These are phyloP conservation scores for Willowsia nigromaculata DNA, from an alignment of 2,888 invertebrate genomes.

Conservation along the genomic window DNA sequence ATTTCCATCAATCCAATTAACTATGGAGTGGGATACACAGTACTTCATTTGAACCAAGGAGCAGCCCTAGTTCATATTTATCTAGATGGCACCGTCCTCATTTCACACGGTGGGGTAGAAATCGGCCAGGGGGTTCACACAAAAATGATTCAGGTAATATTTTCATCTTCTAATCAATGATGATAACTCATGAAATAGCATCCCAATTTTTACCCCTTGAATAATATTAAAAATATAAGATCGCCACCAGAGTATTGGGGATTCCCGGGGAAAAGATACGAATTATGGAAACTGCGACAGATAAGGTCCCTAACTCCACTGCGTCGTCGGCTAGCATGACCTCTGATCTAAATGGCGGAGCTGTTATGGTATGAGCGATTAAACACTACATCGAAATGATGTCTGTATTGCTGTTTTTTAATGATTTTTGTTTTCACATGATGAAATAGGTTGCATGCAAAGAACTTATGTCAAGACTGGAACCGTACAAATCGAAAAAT, in stretches of 20 bases:
- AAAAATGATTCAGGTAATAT: constrained; percentile 81
- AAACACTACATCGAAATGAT: neutral
- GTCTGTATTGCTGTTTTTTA: too few species aligned
- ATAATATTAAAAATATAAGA: constrained; percentile 73
- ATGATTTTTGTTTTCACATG: neutral
- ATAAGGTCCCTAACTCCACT: constrained; percentile 81
- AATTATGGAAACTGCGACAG: constrained; percentile 80
- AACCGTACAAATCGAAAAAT: constrained; percentile 87
- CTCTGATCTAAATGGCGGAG: constrained; percentile 81
- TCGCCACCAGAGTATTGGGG: constrained; percentile 79
- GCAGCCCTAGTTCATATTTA: constrained; percentile 82
- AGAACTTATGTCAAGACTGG: constrained; percentile 86
- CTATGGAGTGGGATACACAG: constrained; percentile 79
- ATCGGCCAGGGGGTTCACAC: constrained; percentile 83
- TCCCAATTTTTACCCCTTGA: too few species aligned
- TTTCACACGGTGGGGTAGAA: constrained; percentile 82
- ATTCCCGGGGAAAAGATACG: constrained; percentile 77
- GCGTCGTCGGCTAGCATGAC: constrained; percentile 81
- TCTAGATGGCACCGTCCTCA: constrained; percentile 82
- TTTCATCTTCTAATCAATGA: too few species aligned
- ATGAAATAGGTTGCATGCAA: constrained; percentile 87
- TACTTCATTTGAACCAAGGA: constrained; percentile 79
- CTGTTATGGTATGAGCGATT: constrained; percentile 79
- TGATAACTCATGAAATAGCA: too few species aligned
- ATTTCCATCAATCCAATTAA: constrained; percentile 80